A percentile compares a stretch with the other conserved stretches of the same genome.
Evolutionary conservation across 2,797 vertebrate genomes (phyloP).

Genomic region (Girardinus metallicus): DNA sequence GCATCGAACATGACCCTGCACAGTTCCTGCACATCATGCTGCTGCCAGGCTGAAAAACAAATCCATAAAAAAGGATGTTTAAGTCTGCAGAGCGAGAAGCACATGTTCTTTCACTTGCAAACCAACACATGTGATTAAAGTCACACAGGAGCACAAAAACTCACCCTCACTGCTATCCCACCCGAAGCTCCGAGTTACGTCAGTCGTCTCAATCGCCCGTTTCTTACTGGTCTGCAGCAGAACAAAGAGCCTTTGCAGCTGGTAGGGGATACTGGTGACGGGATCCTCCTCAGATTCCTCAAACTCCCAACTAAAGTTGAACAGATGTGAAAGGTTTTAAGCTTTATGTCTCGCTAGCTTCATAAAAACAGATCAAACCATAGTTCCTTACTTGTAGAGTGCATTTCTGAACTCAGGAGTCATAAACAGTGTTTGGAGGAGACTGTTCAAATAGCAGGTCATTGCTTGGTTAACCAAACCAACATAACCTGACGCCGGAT

Average conservation of each 20-base stretch:
- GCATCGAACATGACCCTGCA: constrained; percentile 99
- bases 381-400: constrained; percentile 93
- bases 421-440: constrained; percentile 98
- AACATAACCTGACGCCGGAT: constrained; percentile 87
- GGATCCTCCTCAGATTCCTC: constrained; percentile 97
- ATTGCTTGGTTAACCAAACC: constrained; percentile 99
- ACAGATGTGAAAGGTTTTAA: neutral
- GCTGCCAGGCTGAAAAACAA: constrained; percentile 92
- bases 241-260: constrained; percentile 97
- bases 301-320: constrained; percentile 92
- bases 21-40: constrained; percentile 98
- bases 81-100: constrained; percentile 15
- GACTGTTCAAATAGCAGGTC: constrained; percentile 99
- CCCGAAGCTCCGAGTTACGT: constrained; percentile 97
- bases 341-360: neutral
- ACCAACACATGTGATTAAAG: constrained; percentile 30
- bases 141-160: constrained; percentile 35
- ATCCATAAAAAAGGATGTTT: constrained; percentile 10
- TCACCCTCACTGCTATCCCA: constrained; percentile 99
- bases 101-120: constrained; percentile 22
- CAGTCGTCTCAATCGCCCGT: constrained; percentile 97
- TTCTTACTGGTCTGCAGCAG: constrained; percentile 98
- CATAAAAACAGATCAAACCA: neutral
- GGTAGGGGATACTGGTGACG: constrained; percentile 96
- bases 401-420: constrained; percentile 99